Percentiles rank a stretch among this genome's conserved stretches.
phyloP scores from a whole-genome alignment of 2,797 vertebrate species.

The Rhinatrema bivittatum region DNA sequence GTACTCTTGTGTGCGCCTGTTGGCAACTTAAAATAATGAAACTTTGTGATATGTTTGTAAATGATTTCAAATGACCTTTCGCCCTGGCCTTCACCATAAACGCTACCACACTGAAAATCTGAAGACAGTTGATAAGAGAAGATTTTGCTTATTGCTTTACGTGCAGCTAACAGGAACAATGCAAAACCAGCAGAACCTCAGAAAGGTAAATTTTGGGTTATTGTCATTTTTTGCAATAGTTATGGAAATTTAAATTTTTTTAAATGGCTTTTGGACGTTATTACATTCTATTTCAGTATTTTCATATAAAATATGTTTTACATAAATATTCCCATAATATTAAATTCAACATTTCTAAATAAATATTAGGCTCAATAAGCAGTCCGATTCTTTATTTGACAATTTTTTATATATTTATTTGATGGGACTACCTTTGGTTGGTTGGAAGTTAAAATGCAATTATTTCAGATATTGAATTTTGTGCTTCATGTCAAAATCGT shows the following conservation, averaged over 20 bases:
- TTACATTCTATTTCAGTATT: no score
- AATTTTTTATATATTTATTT: conserved; percentile 4
- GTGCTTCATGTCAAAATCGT: no score
- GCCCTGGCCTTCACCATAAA: conserved; percentile 75
- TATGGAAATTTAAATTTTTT: no score
- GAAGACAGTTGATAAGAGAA: conserved; percentile 37
- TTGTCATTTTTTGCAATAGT: conserved; percentile 22
- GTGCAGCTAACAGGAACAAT: conserved; percentile 29
- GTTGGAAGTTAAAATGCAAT: no score
- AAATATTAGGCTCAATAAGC: conserved; percentile 10
- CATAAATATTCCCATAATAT: no score
- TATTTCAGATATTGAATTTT: no score
- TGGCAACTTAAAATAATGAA: conserved; percentile 80
- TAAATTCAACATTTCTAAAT: conserved; percentile 5
- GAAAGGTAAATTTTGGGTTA: conserved; percentile 32
- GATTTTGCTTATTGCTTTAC: conserved; percentile 19
- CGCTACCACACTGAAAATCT: conserved; percentile 46
- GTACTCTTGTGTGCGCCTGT: conserved; percentile 77
- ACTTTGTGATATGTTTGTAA: conserved; percentile 86
- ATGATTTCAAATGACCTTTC: conserved; percentile 83
- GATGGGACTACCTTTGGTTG: conserved; percentile 11
- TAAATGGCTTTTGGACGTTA: no score
- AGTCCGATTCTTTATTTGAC: conserved; percentile 11
- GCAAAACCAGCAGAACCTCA: conserved; percentile 30
- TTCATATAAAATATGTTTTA: no score